Base-by-base conservation (phyloP, 2,113 vertebrate species). In the Cyphomyrus plagiostoma region DNA sequence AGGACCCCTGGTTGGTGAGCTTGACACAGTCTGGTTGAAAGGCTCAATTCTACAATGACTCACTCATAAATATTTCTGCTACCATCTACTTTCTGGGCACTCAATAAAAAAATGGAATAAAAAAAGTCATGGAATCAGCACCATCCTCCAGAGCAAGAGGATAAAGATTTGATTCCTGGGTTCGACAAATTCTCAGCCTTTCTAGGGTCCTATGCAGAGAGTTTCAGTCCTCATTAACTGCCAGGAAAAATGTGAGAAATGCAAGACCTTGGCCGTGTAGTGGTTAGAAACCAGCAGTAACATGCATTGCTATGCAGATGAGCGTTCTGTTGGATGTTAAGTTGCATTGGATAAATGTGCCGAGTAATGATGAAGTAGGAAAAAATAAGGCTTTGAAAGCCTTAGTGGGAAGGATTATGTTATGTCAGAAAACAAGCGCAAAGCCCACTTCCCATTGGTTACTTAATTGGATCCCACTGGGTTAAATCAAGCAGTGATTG, bases 51-150 rank as follows among this genome's bases (percentile, higher is more conserved):
- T 39, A 35, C 48, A 48, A 56, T 8, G 50, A 15, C 46, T 86
- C n/a, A 17, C 49, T 56, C 85, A 42, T 87, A 56, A 87, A 87
- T 53, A 56, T 35, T 87, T 39, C 85, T 87, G 50, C 49, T 53
- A 30, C 85, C 48, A 0, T 30, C 50, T 52, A 50, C 3, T 21
- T 35, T 50, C 49, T 30, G 85, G 50, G 49, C 49, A 53, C 50
- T 87, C 74, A 19, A 42, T 53, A 2, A 84, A 46, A 46, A 30
- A 46, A 13, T 48, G 21, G 39, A n/a, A 70, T 70, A 84, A n/a
- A 46, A 80, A 84, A 84, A 23, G n/a, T 56, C 48, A 53, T 87
- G 48, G 48, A 87, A 42, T 50, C 48, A 53, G 85, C 48, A 35
- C 26, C 85, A 53, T 35, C 50, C 17, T 39, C 48, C 26, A 56